Evolutionary conservation across 2,113 vertebrate genomes (phyloP).

Genomic region (Rhadina sibilatrix): DNA sequence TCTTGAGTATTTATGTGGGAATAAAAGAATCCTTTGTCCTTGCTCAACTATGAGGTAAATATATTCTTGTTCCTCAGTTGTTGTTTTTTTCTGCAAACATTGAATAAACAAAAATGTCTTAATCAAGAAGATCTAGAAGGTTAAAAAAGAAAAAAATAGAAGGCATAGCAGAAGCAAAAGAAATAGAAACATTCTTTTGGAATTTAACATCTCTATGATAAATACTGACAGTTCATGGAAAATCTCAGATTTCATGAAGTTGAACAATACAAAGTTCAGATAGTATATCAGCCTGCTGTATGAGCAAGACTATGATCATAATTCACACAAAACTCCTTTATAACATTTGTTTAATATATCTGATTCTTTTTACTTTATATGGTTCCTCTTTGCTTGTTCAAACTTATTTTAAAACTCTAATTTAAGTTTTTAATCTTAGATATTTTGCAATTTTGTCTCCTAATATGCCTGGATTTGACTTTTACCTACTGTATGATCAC

Average conservation of each 20-base stretch:
- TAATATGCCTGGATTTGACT: background rate
- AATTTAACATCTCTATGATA: background rate
- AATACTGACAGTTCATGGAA: background rate
- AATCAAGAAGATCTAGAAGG: background rate
- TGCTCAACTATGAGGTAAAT: background rate
- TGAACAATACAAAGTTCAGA: background rate
- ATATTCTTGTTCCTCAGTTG: background rate
- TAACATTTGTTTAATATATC: background rate
- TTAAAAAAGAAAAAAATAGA: background rate
- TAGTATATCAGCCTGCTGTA: background rate
- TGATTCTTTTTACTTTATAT: background rate
- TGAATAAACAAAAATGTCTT: background rate
- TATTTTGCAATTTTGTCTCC: background rate
- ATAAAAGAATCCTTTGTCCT: background rate
- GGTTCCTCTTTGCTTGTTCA: background rate
- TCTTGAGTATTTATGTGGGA: background rate
- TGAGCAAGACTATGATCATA: background rate
- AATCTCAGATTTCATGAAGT: background rate
- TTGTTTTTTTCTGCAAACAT: background rate
- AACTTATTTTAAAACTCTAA: background rate
- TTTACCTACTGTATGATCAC: background rate
- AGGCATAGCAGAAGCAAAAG: background rate
- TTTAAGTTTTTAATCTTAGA: background rate
- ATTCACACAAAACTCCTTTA: background rate
- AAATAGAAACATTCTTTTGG: background rate